Evolutionary conservation across 1,140 invertebrate species (phyloP).

Genomic region (Drosophila ironensis): DNA sequence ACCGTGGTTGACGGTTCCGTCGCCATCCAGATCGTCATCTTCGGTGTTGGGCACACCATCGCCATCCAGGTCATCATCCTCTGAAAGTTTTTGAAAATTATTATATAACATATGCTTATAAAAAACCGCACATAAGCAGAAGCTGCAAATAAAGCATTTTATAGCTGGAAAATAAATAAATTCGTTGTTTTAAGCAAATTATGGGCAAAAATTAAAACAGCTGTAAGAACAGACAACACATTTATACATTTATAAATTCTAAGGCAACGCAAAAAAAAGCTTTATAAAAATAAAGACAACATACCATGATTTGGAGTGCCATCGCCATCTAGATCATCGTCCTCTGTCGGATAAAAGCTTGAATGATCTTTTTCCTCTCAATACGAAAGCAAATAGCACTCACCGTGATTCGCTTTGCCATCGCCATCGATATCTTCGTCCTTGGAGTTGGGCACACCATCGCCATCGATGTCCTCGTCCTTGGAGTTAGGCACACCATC

Average conservation of each 20-base stretch:
- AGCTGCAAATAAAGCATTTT: too few relatives aligned
- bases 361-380: too few relatives aligned
- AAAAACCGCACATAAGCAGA: not conserved
- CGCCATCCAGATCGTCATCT: conserved; percentile 76
- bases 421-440: conserved; percentile 78
- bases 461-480: conserved; percentile 82
- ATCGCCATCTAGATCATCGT: conserved; percentile 79
- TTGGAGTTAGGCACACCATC: conserved; percentile 81
- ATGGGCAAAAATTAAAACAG: not conserved
- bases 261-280: not conserved
- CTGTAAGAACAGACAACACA: not conserved
- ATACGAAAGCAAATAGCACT: not conserved
- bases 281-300: not conserved
- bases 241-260: not conserved
- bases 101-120: not conserved
- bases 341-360: conserved; percentile 19
- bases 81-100: conserved; percentile 13
- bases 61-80: conserved; percentile 74
- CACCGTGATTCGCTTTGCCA: conserved; percentile 63
- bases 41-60: conserved; percentile 69
- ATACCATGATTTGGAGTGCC: conserved; percentile 61
- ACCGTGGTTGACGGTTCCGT: conserved; percentile 67
- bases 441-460: conserved; percentile 77
- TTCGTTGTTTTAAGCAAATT: not conserved
- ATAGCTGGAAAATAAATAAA: not conserved